Base-by-base conservation (phyloP, 2,797 vertebrate genomes). In the Dallia pectoralis region DNA sequence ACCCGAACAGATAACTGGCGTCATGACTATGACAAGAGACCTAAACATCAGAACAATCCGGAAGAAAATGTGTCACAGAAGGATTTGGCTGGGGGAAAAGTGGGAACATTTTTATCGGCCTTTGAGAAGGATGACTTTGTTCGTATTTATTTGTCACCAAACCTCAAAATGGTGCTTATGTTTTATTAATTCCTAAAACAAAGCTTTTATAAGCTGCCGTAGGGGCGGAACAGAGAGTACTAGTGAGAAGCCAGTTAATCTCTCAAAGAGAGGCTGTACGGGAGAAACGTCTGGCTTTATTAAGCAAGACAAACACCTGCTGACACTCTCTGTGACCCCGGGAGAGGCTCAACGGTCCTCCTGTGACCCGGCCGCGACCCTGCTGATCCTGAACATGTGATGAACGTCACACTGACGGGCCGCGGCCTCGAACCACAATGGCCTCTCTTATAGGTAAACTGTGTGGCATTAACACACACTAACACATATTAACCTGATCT, bases 341-440 rank as follows among this genome's bases (percentile, higher is more conserved):
- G 61, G 78, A 71, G 77, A 79, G 36, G 72, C 81, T 65, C 70
- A 12, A 47, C 70, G 80, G 76, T 78, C 84, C 77, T 68, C 47
- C 36, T 1, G 27, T 79, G 80, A 85, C 87, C 86, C 83, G 7
- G 68, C 4, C 40, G 5, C 80, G 72, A 82, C 32, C 75, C 83
- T 77, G 69, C 82, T 91, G 85, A 91, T 91, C 87, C 79, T 78
- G 79, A 76, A 72, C 89, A 92, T 91, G 90, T 92, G 90, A 92
- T 84, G 67, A 79, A 5, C 1, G 40, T 51, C 22, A 56, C 44
- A 33, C 65, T 36, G 71, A 69, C 59, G 16, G 48, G 18, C 48
- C 30, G 11, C 9, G 32, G 59, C 22, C 61, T 19, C 74, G 22
- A 66, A 73, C 68, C 73, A 84, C 80, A 83, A 75, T 77, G 76